Evolutionary conservation across 1,140 invertebrate species (phyloP), one percentile per base, ranked within the genome.

Genomic region (Daktulosphaira vitifoliae): DNA sequence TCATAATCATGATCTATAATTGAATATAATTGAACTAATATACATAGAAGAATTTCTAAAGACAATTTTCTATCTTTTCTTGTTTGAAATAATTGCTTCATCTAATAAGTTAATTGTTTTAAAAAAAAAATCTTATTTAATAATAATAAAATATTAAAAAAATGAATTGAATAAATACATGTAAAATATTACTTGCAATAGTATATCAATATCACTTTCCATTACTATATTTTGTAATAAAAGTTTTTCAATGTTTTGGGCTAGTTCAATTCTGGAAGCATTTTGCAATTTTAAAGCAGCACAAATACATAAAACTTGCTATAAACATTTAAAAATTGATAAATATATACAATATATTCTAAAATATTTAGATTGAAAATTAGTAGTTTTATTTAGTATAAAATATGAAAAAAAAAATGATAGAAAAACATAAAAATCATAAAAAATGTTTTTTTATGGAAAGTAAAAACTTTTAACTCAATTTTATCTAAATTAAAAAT

Each of bases 221-320:
- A 62, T 33, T 48, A 39, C 42, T 46, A 62, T 33, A 48, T 62
- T 62, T 33, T 62, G 56, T 15, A 62, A 46, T 48, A 62, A 62
- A 9, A 62, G 13, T 37, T 62, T 62, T 4, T 39, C 56, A 62
- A 62, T 62, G 44, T 62, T 62, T 48, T 62, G 56, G 29, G 56
- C 56, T 13, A 62, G 56, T 62, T 62, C 56, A 48, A 62, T 62
- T 62, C 8, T 62, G 18, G 39, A 22, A 8, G 46, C 23, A 48
- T 62, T 62, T 62, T 9, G 5, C 20, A 39, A 62, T 48, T 62
- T 62, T n/a, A 62, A 22, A 23, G 56, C 56, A 62, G 56, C 42
- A 48, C 56, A 62, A 29, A 62, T 62, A 48, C 56, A 62, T 7
- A 62, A 15, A 1, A 62, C 25, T 62, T 62, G 56, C 56, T 62